Percentiles rank a stretch among this genome's conserved stretches.
Evolutionary conservation across 2,113 vertebrate species (phyloP).

Genomic region (Eleginops maclovinus): DNA sequence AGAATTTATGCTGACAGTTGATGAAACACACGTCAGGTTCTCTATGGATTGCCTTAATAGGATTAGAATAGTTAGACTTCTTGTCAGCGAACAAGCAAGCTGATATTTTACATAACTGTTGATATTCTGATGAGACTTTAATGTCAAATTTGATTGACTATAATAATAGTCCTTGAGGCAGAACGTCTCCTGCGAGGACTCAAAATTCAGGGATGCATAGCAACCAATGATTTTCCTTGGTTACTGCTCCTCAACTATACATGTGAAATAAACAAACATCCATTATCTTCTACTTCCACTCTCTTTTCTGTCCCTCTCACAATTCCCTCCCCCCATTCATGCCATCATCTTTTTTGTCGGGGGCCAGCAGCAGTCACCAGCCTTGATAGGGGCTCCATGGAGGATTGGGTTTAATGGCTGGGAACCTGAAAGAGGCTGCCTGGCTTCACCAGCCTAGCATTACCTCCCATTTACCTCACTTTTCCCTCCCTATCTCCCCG

Average conservation of each 20-base stretch:
- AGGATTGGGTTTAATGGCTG: conserved; percentile 79
- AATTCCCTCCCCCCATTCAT: conserved; percentile 64
- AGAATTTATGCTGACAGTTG: conserved; percentile 48
- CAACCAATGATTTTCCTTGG: conserved; percentile 58
- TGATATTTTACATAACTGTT: conserved; percentile 60
- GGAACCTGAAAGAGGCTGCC: conserved; percentile 76
- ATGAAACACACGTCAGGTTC: conserved; percentile 52
- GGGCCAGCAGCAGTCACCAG: conserved; percentile 68
- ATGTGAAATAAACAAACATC: conserved; percentile 78
- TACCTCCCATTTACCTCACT: conserved; percentile 81
- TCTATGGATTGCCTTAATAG: conserved; percentile 45
- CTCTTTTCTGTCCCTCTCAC: conserved; percentile 57
- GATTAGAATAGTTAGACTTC: conserved; percentile 44
- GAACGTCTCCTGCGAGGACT: conserved; percentile 31
- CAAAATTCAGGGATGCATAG: conserved; percentile 56
- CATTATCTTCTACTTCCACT: conserved; percentile 75
- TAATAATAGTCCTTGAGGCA: conserved; percentile 42
- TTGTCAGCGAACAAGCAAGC: conserved; percentile 41
- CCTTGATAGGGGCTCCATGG: conserved; percentile 77
- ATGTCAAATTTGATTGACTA: conserved; percentile 70
- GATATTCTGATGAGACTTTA: conserved; percentile 64
- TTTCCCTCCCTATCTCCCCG: conserved; percentile 71
- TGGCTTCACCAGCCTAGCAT: conserved; percentile 77
- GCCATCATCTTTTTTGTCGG: conserved; percentile 67
- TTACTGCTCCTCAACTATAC: conserved; percentile 50